phyloP scores from a whole-genome alignment of 2,797 vertebrate genomes.

The Graptemys geographica region DNA sequence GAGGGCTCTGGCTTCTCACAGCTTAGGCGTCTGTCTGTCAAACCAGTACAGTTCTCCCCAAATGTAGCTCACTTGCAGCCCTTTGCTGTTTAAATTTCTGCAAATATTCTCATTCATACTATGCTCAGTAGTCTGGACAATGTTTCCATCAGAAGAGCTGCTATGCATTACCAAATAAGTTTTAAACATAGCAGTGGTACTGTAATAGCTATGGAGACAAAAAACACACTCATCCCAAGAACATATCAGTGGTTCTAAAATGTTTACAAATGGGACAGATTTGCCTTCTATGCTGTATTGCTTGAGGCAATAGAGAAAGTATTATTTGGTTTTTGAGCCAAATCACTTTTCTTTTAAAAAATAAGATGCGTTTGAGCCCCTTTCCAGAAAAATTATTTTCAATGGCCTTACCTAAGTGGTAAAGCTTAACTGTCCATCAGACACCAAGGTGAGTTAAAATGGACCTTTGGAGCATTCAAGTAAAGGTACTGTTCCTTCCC shows the following conservation, averaged over 20 bases:
- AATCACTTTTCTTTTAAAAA: slow-evolving; percentile 1
- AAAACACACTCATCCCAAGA: slow-evolving; percentile 63
- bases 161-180: slow-evolving; percentile 67
- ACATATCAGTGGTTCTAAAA: slow-evolving; percentile 29
- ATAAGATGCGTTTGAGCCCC: background rate
- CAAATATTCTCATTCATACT: slow-evolving; percentile 30
- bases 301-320: slow-evolving; percentile 41
- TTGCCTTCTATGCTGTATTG: background rate
- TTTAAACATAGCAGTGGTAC: slow-evolving; percentile 47
- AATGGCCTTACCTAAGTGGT: background rate
- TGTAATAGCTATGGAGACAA: slow-evolving; percentile 56
- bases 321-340: background rate
- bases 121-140: slow-evolving; percentile 41
- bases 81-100: background rate
- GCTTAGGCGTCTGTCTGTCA: background rate
- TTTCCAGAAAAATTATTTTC: background rate
- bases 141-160: slow-evolving; percentile 56
- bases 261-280: slow-evolving; percentile 43
- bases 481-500: background rate
- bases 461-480: background rate
- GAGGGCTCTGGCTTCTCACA: background rate
- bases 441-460: fast-evolving
- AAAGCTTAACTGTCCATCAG: background rate
- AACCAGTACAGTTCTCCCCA: slow-evolving; percentile 33
- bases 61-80: background rate